A percentile compares a stretch with the other conserved stretches of the same genome.
These are phyloP conservation scores for Epirrita christyi DNA, from an alignment of 2,888 invertebrate genomes.

Conservation along the genomic window DNA sequence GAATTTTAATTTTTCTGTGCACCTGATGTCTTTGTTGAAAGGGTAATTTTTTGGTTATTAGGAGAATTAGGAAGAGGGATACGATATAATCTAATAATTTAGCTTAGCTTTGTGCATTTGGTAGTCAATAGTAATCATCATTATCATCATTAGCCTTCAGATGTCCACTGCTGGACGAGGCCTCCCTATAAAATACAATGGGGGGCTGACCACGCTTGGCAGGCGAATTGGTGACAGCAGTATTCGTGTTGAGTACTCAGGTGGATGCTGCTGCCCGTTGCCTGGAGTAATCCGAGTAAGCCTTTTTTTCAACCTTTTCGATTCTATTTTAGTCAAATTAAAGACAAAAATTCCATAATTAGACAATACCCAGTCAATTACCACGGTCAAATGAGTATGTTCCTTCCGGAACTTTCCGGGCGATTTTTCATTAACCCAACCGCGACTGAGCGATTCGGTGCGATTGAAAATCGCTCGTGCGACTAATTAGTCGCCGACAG, in stretches of 20 bases:
- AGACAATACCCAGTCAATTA: slow-evolving; percentile 51
- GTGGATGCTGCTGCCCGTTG: no score
- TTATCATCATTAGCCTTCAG: no score
- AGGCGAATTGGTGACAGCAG: no score
- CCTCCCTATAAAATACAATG: no score
- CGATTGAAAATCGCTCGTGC: slow-evolving; percentile 72
- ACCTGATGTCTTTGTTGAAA: slow-evolving; percentile 51
- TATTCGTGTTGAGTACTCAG: no score
- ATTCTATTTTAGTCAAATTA: neutral
- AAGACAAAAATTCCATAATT: slow-evolving; percentile 24
- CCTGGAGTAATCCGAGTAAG: no score
- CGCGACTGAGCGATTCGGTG: slow-evolving; percentile 46
- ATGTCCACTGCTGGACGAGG: no score
- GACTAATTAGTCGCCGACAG: slow-evolving; percentile 76
- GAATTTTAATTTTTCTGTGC: slow-evolving; percentile 56
- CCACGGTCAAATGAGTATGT: slow-evolving; percentile 55
- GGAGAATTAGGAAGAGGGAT: neutral
- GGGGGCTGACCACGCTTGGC: no score
- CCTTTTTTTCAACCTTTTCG: no score
- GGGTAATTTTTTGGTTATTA: slow-evolving; percentile 26
- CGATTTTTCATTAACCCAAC: slow-evolving; percentile 77
- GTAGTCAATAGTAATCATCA: no score
- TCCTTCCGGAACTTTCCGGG: slow-evolving; percentile 42
- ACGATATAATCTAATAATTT: neutral
- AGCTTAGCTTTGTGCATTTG: no score